A percentile compares a stretch with the other conserved stretches of the same genome.
Conservation (phyloP, 1,140 invertebrate species). For the Drosophila ananassae region DNA sequence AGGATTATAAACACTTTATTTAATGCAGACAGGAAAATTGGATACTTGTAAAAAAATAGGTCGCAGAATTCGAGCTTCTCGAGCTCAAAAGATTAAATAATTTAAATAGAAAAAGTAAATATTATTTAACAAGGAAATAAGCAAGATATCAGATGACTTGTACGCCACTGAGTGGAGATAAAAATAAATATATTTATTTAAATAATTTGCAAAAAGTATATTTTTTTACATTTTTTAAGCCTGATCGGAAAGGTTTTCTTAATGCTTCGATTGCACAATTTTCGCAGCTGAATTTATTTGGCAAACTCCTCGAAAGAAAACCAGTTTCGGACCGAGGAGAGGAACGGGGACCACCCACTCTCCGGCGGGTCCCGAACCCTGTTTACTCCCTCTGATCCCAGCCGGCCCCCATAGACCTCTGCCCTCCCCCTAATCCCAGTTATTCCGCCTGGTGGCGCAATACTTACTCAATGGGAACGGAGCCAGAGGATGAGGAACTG, state of each 20-base stretch:
- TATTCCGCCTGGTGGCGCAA: slow-evolving; percentile 31
- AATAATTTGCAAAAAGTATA: no score
- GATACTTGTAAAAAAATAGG: neutral
- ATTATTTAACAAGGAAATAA: neutral
- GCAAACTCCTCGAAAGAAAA: slow-evolving; percentile 13
- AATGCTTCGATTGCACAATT: slow-evolving; percentile 18
- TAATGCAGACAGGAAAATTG: neutral
- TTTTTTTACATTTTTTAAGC: neutral
- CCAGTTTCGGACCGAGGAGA: slow-evolving; percentile 19
- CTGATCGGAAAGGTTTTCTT: neutral
- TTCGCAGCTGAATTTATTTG: slow-evolving; percentile 46
- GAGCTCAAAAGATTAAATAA: neutral
- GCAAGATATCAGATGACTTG: neutral
- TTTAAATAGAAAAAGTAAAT: neutral
- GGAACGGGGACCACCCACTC: slow-evolving; percentile 25
- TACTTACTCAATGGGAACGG: slow-evolving; percentile 38
- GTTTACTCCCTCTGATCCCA: slow-evolving; percentile 9
- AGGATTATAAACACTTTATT: neutral
- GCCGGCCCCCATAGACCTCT: neutral
- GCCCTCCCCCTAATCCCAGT: neutral
- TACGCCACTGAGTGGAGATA: no score
- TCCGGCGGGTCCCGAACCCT: slow-evolving; percentile 17
- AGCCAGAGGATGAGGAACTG: slow-evolving; percentile 17
- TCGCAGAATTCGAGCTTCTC: neutral
- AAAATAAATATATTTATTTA: no score